Evolutionary conservation across 2,888 invertebrate genomes (phyloP).

Genomic region (Cerceris rybyensis): DNA sequence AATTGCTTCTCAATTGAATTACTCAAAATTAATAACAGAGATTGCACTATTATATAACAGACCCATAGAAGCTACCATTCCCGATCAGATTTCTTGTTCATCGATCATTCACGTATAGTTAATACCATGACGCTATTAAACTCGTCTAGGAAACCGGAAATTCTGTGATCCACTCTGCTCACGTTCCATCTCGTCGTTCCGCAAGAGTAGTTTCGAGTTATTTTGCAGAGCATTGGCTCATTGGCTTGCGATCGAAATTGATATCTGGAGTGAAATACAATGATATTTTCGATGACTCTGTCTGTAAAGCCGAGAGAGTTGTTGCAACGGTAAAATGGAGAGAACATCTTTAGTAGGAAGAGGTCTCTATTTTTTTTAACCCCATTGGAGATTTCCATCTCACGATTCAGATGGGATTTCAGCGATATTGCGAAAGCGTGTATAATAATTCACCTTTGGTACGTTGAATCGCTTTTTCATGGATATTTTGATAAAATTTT

Average conservation of each 20-base stretch:
- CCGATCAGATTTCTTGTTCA: conserved; percentile 26
- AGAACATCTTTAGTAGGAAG: conserved; percentile 10
- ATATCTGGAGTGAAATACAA: conserved; percentile 31
- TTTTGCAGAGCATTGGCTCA: conserved; percentile 33
- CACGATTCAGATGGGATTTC: not conserved
- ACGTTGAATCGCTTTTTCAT: no score
- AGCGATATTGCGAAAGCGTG: not conserved
- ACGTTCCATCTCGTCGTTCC: conserved; percentile 28
- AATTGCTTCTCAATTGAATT: not conserved
- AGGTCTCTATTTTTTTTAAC: conserved; percentile 5
- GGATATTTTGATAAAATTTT: no score
- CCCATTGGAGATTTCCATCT: not conserved
- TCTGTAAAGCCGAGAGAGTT: not conserved
- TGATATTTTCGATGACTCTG: conserved; percentile 14
- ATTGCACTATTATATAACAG: not conserved
- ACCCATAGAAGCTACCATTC: not conserved
- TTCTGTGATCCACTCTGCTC: conserved; percentile 31
- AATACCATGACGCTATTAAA: conserved; percentile 27
- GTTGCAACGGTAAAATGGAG: conserved; percentile 19
- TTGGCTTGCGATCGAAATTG: conserved; percentile 33
- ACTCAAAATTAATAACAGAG: not conserved
- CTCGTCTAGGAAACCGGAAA: conserved; percentile 38
- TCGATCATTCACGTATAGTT: conserved; percentile 26
- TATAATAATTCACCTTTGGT: not conserved
- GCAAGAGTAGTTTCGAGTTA: conserved; percentile 40